Evolutionary conservation across 1,140 invertebrate genomes (phyloP).

Genomic region (Drosophila melanica): DNA sequence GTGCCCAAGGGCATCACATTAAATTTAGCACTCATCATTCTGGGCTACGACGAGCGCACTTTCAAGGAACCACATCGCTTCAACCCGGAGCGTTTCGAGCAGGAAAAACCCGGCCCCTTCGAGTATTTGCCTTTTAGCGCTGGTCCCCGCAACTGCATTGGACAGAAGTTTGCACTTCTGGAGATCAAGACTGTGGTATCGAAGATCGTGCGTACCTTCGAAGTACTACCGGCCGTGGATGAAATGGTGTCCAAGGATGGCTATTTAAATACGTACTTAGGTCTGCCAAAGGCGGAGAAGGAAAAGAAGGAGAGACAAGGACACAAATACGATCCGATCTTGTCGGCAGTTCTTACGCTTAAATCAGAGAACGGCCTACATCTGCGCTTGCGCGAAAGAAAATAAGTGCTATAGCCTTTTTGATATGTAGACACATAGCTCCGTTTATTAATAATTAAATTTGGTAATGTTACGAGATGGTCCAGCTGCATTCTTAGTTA

Average conservation of each 20-base stretch:
- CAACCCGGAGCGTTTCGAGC: slow-evolving; percentile 90
- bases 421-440: neutral
- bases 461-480: slow-evolving; percentile 10
- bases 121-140: slow-evolving; percentile 87
- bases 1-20: slow-evolving; percentile 63
- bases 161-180: slow-evolving; percentile 85
- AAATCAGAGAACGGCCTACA: slow-evolving; percentile 76
- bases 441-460: slow-evolving; percentile 1
- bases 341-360: slow-evolving; percentile 64
- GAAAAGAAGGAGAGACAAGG: slow-evolving; percentile 32
- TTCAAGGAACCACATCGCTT: slow-evolving; percentile 91
- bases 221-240: slow-evolving; percentile 71
- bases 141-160: slow-evolving; percentile 79
- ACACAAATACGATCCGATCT: slow-evolving; percentile 74
- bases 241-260: slow-evolving; percentile 66
- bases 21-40: slow-evolving; percentile 48
- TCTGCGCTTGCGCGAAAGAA: slow-evolving; percentile 56
- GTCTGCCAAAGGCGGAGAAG: slow-evolving; percentile 42
- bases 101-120: slow-evolving; percentile 84
- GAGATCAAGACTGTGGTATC: slow-evolving; percentile 84
- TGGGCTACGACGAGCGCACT: slow-evolving; percentile 76
- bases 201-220: slow-evolving; percentile 83
- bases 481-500: slow-evolving; percentile 20
- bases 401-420: slow-evolving; percentile 23
- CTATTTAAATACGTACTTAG: slow-evolving; percentile 56